phyloP scores from a whole-genome alignment of 1,140 invertebrate genomes.

The Drosophila tristis region DNA sequence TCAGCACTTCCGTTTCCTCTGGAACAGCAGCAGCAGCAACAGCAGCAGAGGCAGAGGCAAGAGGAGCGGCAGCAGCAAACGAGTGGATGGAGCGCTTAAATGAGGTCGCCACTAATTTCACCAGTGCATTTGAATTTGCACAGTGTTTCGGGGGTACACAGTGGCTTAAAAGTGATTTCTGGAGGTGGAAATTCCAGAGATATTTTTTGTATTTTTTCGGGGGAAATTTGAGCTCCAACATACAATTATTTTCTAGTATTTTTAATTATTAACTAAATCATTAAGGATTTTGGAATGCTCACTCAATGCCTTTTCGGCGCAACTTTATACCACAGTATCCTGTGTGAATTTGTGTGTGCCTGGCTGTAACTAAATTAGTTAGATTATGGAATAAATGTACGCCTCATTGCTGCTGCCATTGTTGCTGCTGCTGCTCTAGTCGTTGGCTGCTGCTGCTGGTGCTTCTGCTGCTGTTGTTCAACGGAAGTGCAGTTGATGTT shows the following conservation, averaged over 20 bases:
- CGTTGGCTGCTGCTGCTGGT: slow-evolving; percentile 26
- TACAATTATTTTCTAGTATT: too few species aligned
- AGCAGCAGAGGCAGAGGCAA: neutral
- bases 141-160: slow-evolving; percentile 25
- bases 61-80: slow-evolving; percentile 2
- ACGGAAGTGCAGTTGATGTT: slow-evolving; percentile 55
- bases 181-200: too few species aligned
- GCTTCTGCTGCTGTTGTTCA: slow-evolving; percentile 7
- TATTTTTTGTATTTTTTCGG: too few species aligned
- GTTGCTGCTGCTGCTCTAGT: slow-evolving; percentile 24
- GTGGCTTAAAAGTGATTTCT: neutral
- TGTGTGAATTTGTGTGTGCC: slow-evolving; percentile 12
- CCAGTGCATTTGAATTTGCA: slow-evolving; percentile 58
- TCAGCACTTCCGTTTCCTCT: slow-evolving; percentile 79
- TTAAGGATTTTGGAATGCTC: neutral
- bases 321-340: slow-evolving; percentile 17
- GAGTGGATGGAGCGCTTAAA: slow-evolving; percentile 33
- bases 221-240: too few species aligned
- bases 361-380: slow-evolving; percentile 62
- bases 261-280: neutral
- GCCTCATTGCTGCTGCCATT: slow-evolving; percentile 38
- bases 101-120: slow-evolving; percentile 72
- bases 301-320: neutral
- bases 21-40: slow-evolving; percentile 22
- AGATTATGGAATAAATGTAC: slow-evolving; percentile 65